These are phyloP conservation scores for Drosophila punjabiensis DNA, from an alignment of 1,140 invertebrate genomes.

Conservation along the genomic window DNA sequence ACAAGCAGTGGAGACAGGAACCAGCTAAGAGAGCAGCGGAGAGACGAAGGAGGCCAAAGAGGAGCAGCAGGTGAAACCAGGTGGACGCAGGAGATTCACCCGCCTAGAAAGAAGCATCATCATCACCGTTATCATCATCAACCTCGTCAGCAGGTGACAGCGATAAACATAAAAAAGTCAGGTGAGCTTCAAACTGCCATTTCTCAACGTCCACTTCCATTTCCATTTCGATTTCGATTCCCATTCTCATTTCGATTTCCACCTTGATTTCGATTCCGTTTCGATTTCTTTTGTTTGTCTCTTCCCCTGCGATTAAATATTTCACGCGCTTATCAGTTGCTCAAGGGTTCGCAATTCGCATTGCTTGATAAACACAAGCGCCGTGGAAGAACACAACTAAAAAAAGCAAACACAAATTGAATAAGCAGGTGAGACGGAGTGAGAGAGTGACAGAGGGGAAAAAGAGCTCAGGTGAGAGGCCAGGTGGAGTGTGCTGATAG, in stretches of 20 bases:
- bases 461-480: slow-evolving; percentile 6
- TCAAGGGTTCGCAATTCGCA: slow-evolving; percentile 70
- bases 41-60: slow-evolving; percentile 38
- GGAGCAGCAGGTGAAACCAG: slow-evolving; percentile 37
- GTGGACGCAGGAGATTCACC: slow-evolving; percentile 41
- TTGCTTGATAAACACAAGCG: slow-evolving; percentile 67
- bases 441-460: not conserved
- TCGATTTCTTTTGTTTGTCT: slow-evolving; percentile 58
- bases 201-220: slow-evolving; percentile 17
- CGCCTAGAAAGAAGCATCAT: slow-evolving; percentile 7
- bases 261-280: slow-evolving; percentile 24
- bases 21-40: slow-evolving; percentile 17
- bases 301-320: slow-evolving; percentile 71
- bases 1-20: slow-evolving; percentile 29
- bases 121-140: not conserved
- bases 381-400: slow-evolving; percentile 25
- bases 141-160: slow-evolving; percentile 44
- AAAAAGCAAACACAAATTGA: slow-evolving; percentile 48
- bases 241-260: slow-evolving; percentile 12
- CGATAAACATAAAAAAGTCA: slow-evolving; percentile 66
- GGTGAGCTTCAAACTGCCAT: slow-evolving; percentile 46
- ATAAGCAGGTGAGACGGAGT: slow-evolving; percentile 23
- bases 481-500: slow-evolving; percentile 12
- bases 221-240: slow-evolving; percentile 28
- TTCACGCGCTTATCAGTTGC: slow-evolving; percentile 78